phyloP scores from a whole-genome alignment of 2,888 invertebrate species.

The Lepas anatifera region DNA sequence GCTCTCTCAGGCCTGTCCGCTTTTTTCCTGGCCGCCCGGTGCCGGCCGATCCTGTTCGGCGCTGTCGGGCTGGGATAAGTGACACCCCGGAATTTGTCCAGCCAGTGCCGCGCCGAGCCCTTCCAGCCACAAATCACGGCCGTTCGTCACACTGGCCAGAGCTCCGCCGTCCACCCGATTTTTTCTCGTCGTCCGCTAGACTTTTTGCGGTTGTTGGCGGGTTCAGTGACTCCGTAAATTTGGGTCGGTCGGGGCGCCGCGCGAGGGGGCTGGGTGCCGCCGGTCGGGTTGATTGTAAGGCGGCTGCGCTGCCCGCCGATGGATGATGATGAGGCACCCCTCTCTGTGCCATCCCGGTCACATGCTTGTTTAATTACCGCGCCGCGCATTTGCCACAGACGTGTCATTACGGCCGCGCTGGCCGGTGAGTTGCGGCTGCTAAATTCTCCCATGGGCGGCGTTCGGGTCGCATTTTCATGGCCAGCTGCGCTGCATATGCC shows the following conservation, averaged over 20 bases:
- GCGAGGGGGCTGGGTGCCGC: not conserved
- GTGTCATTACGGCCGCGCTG: not conserved
- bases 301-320: not conserved
- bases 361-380: not conserved
- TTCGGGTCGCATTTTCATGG: too few relatives aligned
- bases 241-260: not conserved
- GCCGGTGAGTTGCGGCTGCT: not conserved
- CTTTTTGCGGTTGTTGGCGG: not conserved
- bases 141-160: slow-evolving; percentile 6
- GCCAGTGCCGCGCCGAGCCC: not conserved
- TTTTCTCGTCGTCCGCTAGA: not conserved
- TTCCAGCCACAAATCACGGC: slow-evolving; percentile 2
- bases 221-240: slow-evolving; percentile 6
- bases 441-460: not conserved
- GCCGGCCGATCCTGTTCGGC: not conserved
- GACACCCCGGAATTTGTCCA: not conserved
- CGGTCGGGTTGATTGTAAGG: not conserved
- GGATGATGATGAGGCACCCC: not conserved
- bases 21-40: not conserved
- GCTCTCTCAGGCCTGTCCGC: not conserved
- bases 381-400: not conserved
- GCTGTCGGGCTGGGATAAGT: not conserved
- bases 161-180: not conserved
- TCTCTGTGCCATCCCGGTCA: not conserved
- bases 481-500: not conserved